Conservation (phyloP, 2,888 invertebrate species). For the Erynnis tages region DNA sequence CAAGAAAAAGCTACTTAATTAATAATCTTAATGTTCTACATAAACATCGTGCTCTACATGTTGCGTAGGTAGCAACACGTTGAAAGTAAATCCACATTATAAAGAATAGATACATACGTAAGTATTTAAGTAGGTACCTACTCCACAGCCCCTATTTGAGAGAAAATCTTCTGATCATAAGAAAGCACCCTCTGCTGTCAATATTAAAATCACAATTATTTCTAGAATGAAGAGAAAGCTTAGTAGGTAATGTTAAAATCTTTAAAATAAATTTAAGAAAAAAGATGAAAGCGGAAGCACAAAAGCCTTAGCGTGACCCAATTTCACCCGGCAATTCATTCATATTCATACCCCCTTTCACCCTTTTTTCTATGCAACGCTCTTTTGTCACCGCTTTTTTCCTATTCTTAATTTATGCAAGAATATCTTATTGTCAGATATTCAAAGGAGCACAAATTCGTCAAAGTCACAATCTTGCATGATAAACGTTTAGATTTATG, state of each 20-base stretch:
- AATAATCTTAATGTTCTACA: too few species aligned
- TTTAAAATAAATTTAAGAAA: slow-evolving; percentile 22
- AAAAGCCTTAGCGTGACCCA: slow-evolving; percentile 49
- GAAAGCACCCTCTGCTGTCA: too few species aligned
- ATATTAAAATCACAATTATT: too few species aligned
- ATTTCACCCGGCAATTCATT: slow-evolving; percentile 70
- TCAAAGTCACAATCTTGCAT: slow-evolving; percentile 30
- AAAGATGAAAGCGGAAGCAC: slow-evolving; percentile 38
- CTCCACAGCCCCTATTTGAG: too few species aligned
- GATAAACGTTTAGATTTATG: slow-evolving; percentile 25
- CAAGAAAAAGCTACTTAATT: too few species aligned
- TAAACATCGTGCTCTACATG: too few species aligned
- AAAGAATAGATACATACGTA: too few species aligned
- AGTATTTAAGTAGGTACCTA: too few species aligned
- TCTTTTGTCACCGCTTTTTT: slow-evolving; percentile 54
- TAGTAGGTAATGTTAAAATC: background rate
- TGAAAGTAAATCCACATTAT: too few species aligned
- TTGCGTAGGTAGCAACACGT: too few species aligned
- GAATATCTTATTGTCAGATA: slow-evolving; percentile 38
- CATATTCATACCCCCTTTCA: slow-evolving; percentile 73
- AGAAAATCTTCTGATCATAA: too few species aligned
- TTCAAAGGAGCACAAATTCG: slow-evolving; percentile 22
- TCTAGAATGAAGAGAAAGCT: too few species aligned
- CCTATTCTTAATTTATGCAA: slow-evolving; percentile 61
- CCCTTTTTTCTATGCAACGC: slow-evolving; percentile 69